Evolutionary conservation across 2,888 invertebrate species (phyloP).

Genomic region (Papilio gigon): DNA sequence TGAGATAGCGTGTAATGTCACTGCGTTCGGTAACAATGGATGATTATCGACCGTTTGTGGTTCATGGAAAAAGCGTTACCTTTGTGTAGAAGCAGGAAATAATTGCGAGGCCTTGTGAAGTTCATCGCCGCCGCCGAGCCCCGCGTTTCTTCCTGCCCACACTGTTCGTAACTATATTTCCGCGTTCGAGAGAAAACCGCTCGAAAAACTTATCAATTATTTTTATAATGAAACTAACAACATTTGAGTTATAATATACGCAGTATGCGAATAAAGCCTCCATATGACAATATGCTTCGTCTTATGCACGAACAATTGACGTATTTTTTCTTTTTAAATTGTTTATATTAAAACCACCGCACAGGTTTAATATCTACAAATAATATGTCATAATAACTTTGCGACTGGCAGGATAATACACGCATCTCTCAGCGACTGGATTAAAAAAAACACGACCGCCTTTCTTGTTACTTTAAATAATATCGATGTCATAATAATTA

Average conservation of each 20-base stretch:
- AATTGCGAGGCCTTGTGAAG: conserved; percentile 65
- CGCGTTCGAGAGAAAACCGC: conserved; percentile 68
- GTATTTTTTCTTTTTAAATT: conserved; percentile 4
- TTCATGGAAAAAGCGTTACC: conserved; percentile 38
- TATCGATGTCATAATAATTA: conserved; percentile 8
- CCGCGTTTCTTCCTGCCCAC: conserved; percentile 48
- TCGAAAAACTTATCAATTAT: conserved; percentile 59
- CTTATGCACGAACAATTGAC: conserved; percentile 7
- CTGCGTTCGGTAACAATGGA: conserved; percentile 34
- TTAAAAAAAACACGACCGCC: neutral
- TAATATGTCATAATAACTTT: neutral
- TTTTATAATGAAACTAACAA: conserved; percentile 40
- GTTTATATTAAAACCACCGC: neutral
- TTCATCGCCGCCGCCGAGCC: conserved; percentile 59
- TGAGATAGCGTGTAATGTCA: conserved; percentile 34
- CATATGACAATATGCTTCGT: conserved; percentile 8
- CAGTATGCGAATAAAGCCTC: neutral
- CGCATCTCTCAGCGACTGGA: neutral
- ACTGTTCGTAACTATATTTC: conserved; percentile 53
- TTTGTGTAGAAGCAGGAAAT: conserved; percentile 63
- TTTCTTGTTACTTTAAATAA: neutral
- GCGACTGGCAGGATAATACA: neutral
- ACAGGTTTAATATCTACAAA: conserved; percentile 6
- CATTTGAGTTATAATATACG: conserved; percentile 9
- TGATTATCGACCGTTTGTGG: conserved; percentile 26